These are phyloP conservation scores for Semaprochilodus insignis DNA, from an alignment of 2,797 vertebrate genomes.

Conservation along the genomic window DNA sequence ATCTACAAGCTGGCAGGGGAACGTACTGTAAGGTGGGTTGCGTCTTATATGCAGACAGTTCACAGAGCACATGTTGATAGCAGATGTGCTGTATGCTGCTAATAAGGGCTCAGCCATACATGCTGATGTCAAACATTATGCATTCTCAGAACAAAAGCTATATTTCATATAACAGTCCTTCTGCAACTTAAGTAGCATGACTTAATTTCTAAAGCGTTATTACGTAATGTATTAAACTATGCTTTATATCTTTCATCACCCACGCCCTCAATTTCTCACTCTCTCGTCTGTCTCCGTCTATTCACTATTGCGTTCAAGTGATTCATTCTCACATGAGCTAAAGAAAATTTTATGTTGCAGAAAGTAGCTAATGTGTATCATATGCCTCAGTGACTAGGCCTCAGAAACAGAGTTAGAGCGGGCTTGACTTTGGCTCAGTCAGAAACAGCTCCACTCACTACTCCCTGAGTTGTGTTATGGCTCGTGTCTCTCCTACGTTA, in stretches of 20 bases:
- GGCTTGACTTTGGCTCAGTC: conserved; percentile 10
- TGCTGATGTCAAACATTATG: neutral
- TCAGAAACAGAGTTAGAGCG: conserved; percentile 14
- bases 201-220: neutral
- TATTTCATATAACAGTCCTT: neutral
- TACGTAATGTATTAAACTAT: conserved; percentile 16
- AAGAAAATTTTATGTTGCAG: conserved; percentile 37
- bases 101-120: neutral
- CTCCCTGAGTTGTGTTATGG: conserved; percentile 24
- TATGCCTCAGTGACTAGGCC: conserved; percentile 32
- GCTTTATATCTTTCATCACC: conserved; percentile 9
- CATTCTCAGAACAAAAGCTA: neutral
- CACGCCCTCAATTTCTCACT: neutral
- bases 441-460: conserved; percentile 7
- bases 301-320: conserved; percentile 1
- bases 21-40: neutral
- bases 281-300: conserved; percentile 3
- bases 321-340: conserved; percentile 42
- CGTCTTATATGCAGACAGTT: conserved; percentile 29
- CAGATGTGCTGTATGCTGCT: neutral
- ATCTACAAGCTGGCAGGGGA: neutral
- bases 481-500: conserved; percentile 36
- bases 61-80: conserved; percentile 1
- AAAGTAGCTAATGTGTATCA: conserved; percentile 50
- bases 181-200: neutral